These are phyloP conservation scores for Drosophila maculinotata DNA, from an alignment of 2,888 invertebrate species.

Conservation along the genomic window DNA sequence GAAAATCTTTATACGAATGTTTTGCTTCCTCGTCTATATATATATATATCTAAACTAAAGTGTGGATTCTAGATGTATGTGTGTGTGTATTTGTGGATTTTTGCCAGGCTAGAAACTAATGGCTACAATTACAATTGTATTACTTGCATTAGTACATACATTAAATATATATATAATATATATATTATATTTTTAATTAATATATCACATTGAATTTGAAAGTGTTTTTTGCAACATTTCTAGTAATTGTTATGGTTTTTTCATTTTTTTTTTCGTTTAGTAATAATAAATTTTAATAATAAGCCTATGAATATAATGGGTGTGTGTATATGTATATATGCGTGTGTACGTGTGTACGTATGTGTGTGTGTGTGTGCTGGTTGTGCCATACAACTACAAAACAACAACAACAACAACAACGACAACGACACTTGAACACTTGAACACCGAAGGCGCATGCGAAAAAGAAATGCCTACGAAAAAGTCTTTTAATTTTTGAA, in stretches of 20 bases:
- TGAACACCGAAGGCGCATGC: conserved; percentile 71
- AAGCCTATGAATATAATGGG: conserved; percentile 56
- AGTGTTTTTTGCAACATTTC: conserved; percentile 78
- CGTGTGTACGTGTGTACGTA: conserved; percentile 29
- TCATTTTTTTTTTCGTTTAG: conserved; percentile 7
- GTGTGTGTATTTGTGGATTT: conserved; percentile 28
- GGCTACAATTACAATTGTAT: conserved; percentile 65
- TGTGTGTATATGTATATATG: conserved; percentile 20
- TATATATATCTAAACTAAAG: conserved; percentile 5
- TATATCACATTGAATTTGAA: conserved; percentile 79
- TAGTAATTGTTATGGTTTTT: conserved; percentile 56
- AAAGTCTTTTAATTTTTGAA: conserved; percentile 77
- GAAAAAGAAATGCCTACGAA: conserved; percentile 79
- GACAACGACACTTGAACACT: conserved; percentile 49
- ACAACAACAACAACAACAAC: conserved; percentile 47
- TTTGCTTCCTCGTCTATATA: conserved; percentile 24
- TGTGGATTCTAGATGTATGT: conserved; percentile 6
- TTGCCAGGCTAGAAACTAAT: conserved; percentile 58
- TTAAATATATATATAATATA: conserved; percentile 38
- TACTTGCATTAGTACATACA: conserved; percentile 19
- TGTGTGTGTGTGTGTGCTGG: conserved; percentile 41
- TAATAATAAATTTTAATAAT: conserved; percentile 60
- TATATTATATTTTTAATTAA: conserved; percentile 61
- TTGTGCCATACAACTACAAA: conserved; percentile 54
- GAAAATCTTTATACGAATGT: conserved; percentile 66